Evolutionary conservation across 1,140 invertebrate species (phyloP).

Genomic region (Gryllus bimaculatus): DNA sequence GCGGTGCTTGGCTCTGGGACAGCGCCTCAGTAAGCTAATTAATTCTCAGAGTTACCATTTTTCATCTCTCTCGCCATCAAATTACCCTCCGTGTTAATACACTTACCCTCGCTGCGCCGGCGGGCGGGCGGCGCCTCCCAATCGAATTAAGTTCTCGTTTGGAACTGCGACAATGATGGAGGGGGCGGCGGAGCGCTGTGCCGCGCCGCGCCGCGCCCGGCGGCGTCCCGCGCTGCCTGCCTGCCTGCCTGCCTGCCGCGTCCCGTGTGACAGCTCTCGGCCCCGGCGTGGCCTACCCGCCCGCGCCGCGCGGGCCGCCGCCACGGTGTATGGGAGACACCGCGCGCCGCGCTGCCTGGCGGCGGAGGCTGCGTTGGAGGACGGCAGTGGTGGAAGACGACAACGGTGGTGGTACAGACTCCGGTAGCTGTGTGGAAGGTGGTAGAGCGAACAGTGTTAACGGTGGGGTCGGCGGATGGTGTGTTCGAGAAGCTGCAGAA

Average conservation of each 20-base stretch:
- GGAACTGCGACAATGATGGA: conserved; percentile 3
- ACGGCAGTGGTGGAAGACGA: too few relatives aligned
- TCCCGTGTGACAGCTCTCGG: neutral
- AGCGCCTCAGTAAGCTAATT: neutral
- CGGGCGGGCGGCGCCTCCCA: neutral
- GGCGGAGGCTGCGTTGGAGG: too few relatives aligned
- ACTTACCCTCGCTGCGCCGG: neutral
- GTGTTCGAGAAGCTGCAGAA: too few relatives aligned
- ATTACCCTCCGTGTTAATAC: conserved; percentile 4
- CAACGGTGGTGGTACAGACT: too few relatives aligned
- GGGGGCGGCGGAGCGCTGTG: neutral
- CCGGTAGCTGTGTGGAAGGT: too few relatives aligned
- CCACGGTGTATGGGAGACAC: neutral
- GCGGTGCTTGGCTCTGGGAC: too few relatives aligned
- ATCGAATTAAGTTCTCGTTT: conserved; percentile 1
- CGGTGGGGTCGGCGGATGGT: too few relatives aligned
- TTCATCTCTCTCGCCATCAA: conserved; percentile 3
- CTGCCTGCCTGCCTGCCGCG: neutral
- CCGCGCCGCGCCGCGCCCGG: too few relatives aligned
- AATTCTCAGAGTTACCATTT: conserved; percentile 5
- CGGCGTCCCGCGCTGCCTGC: neutral
- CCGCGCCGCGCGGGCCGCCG: too few relatives aligned
- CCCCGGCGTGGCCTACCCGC: too few relatives aligned
- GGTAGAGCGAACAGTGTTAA: too few relatives aligned
- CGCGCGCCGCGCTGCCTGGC: neutral